Evolutionary conservation across 2,888 invertebrate species (phyloP), one percentile per base, ranked within the genome.

Genomic region (Apotomis turbidana): DNA sequence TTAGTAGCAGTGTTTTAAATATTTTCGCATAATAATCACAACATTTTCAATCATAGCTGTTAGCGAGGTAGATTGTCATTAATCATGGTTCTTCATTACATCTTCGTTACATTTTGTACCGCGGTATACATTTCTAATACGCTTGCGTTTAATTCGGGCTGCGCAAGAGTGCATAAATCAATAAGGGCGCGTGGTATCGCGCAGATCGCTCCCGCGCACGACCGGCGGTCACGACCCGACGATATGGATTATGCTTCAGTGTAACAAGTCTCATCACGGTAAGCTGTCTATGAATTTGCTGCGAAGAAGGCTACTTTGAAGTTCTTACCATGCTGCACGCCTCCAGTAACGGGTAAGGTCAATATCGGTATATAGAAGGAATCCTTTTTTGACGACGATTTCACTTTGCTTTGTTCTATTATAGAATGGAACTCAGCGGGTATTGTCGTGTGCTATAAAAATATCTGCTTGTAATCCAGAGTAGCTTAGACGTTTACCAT

Each of bases 171-270:
- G 67, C 71, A 68, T 71, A 71, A 71, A 71, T 71, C 71, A 71
- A 71, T 71, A 68, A 71, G 60, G 51, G 12, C 70, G 71, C 66
- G 66, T 71, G 38, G 66, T 71, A 71, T 71, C 71, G 71, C 61
- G 71, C 41, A 57, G 55, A 71, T 71, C 71, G 71, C 66, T 57
- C 57, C 62, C 59, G 52, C 57, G 61, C 71, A 71, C 68, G 67
- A 68, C 61, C 13, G 15, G 67, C 67, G 58, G 67, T 51, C 67
- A 68, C 67, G 67, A 68, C 67, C 58, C 58, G 58, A 36, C 54
- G 67, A 62, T 71, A 68, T 68, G 68, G 71, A 71, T 71, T 59
- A 71, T 60, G 71, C 54, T 60, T 60, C 27, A 66, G 55, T 55
- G 57, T 27, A 62, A 52, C 54, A n/a, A 66, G 27, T 46, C 27